phyloP scores from a whole-genome alignment of 2,797 vertebrate genomes.

The Graptemys geographica region DNA sequence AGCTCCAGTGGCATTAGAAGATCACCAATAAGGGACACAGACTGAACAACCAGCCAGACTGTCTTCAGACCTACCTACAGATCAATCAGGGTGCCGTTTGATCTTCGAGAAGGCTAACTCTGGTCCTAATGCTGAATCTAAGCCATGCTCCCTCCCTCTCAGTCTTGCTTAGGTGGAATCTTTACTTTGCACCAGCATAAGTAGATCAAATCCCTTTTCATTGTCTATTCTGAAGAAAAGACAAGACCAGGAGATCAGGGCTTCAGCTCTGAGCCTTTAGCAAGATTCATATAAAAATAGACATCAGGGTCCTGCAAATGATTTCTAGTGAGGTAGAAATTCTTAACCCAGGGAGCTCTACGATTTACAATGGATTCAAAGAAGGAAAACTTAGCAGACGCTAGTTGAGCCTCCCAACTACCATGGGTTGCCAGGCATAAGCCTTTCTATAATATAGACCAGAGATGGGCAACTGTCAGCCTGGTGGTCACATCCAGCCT shows the following conservation, averaged over 20 bases:
- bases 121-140: background rate
- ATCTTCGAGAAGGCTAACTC: background rate
- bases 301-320: background rate
- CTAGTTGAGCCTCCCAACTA: background rate
- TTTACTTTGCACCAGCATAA: background rate
- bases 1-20: too few relatives aligned
- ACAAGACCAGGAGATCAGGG: background rate
- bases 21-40: too few relatives aligned
- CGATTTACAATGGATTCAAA: background rate
- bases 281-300: accelerated
- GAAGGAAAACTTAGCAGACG: background rate
- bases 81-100: too few relatives aligned
- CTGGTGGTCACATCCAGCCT: background rate
- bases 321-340: background rate
- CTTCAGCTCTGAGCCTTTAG: background rate
- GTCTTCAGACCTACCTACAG: too few relatives aligned
- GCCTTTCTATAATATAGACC: accelerated
- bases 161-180: background rate
- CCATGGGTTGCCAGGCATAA: background rate
- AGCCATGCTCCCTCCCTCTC: background rate
- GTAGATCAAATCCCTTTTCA: constrained; percentile 40
- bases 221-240: background rate
- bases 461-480: background rate
- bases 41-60: too few relatives aligned
- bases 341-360: accelerated